A percentile compares a stretch with the other conserved stretches of the same genome.
phyloP scores from a whole-genome alignment of 2,113 vertebrate genomes.

The Mesocricetus auratus region DNA sequence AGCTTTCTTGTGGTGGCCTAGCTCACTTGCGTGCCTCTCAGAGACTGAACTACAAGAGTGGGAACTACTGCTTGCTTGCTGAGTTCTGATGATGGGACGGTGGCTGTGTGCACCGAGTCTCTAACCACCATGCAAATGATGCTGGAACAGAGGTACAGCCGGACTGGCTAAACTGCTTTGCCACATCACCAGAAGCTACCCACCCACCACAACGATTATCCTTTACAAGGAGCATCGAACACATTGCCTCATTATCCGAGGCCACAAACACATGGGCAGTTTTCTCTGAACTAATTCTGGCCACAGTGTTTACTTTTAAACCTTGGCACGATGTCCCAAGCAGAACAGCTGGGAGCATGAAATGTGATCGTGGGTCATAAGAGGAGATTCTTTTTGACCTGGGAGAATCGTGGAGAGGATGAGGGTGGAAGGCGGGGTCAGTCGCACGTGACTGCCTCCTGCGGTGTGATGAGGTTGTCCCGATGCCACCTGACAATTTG shows the following conservation, averaged over 20 bases:
- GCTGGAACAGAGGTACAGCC: neutral
- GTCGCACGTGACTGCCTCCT: neutral
- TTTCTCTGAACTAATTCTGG: neutral
- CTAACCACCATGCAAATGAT: neutral
- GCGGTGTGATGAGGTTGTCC: neutral
- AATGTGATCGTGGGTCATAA: neutral
- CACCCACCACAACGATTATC: neutral
- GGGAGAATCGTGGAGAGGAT: neutral
- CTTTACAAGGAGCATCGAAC: slow-evolving; percentile 30
- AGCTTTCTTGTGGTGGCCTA: neutral
- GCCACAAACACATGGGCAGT: neutral
- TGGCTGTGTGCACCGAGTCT: neutral
- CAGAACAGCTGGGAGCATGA: neutral
- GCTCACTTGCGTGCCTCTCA: neutral
- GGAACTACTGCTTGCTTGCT: neutral
- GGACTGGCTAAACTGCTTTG: neutral
- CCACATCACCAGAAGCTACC: neutral
- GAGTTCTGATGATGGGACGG: neutral
- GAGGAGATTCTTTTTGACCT: neutral
- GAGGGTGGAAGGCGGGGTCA: neutral
- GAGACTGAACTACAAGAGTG: neutral
- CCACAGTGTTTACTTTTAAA: neutral
- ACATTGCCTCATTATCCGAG: neutral
- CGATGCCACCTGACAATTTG: neutral
- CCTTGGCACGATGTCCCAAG: neutral